Conservation (phyloP, 35 echinoderm and acorn worm genomes). For the Apostichopus parvimensis region DNA sequence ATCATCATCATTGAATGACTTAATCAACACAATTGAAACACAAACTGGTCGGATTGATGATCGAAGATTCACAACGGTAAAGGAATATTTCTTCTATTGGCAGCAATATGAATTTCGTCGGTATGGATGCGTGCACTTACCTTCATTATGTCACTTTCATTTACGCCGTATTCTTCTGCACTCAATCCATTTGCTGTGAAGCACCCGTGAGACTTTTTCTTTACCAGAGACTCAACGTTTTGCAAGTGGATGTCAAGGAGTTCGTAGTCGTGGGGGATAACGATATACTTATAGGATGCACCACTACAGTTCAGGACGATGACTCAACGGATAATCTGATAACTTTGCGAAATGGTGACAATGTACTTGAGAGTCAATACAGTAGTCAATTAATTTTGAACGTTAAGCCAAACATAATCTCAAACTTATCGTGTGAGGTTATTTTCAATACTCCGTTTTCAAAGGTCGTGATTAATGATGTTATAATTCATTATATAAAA, state of each 20-base stretch:
- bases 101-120: too few relatives aligned
- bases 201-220: neutral
- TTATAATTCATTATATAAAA: neutral
- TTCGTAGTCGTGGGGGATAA: neutral
- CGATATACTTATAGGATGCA: neutral
- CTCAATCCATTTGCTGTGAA: neutral
- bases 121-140: too few relatives aligned
- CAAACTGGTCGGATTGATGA: neutral
- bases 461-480: neutral
- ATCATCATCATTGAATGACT: too few relatives aligned
- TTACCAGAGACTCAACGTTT: neutral
- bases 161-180: too few relatives aligned
- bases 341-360: neutral
- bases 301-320: neutral
- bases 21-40: too few relatives aligned
- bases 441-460: too few relatives aligned
- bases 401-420: neutral
- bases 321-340: neutral
- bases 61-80: too few relatives aligned
- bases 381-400: neutral
- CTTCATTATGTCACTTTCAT: too few relatives aligned
- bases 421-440: neutral
- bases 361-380: neutral
- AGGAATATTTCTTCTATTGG: too few relatives aligned
- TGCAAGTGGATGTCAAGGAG: neutral